Percentiles rank a stretch among this genome's conserved stretches.
Conservation (phyloP, 2,113 vertebrate genomes). For the Dicrurus megarhynchus region DNA sequence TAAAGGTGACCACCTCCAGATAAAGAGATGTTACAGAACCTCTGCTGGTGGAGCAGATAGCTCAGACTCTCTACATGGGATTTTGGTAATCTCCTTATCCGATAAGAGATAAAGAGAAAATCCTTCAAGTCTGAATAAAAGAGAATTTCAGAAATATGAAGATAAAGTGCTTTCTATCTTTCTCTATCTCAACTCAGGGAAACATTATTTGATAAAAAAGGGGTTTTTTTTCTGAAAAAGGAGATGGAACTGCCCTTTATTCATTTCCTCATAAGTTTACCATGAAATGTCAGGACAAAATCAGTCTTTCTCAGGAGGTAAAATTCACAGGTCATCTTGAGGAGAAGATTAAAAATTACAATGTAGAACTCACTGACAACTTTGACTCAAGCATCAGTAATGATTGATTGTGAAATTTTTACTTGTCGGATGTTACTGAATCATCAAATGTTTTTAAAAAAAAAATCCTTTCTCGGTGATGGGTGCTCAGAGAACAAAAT, state of each 20-base stretch:
- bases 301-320: neutral
- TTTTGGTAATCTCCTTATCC: slow-evolving; percentile 19
- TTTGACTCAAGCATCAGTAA: neutral
- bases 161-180: neutral
- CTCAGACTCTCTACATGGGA: neutral
- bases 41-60: neutral
- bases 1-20: neutral
- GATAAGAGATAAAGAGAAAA: neutral
- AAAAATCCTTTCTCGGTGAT: neutral
- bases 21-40: neutral
- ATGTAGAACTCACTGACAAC: neutral
- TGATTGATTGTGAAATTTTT: neutral
- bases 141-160: neutral
- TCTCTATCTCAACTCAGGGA: neutral
- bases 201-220: neutral
- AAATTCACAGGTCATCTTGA: neutral
- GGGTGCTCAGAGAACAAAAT: neutral
- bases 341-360: neutral
- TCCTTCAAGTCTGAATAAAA: neutral
- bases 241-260: neutral
- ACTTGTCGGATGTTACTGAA: neutral
- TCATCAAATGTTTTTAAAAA: neutral
- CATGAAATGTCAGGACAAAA: neutral
- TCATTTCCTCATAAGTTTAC: neutral
- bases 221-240: neutral